Percentiles rank a stretch among this genome's conserved stretches.
These are phyloP conservation scores for Trachemys scripta DNA, from an alignment of 2,113 vertebrate genomes.

Conservation along the genomic window DNA sequence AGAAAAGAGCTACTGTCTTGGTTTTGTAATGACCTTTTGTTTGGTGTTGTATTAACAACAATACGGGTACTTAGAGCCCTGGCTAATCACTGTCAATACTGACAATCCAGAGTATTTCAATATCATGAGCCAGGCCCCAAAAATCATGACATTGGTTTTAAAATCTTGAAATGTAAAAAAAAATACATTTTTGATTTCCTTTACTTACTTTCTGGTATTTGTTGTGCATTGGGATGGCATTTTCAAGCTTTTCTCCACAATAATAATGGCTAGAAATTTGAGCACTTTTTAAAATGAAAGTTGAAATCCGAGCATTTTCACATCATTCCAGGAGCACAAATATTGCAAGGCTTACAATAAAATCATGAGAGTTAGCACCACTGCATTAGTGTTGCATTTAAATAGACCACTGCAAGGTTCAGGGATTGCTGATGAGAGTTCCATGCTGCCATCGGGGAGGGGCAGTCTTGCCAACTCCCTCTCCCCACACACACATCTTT, in stretches of 20 bases:
- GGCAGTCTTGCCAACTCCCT: not conserved
- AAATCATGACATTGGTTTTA: not conserved
- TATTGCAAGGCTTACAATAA: not conserved
- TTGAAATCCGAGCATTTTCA: not conserved
- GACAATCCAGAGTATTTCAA: not conserved
- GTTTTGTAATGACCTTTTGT: not conserved
- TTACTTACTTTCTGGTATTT: slow-evolving; percentile 3
- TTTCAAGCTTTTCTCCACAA: not conserved
- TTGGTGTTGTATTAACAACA: not conserved
- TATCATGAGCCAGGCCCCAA: not conserved
- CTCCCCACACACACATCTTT: not conserved
- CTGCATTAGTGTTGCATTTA: not conserved
- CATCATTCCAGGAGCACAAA: not conserved
- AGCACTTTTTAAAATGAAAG: not conserved
- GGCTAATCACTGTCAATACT: not conserved
- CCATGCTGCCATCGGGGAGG: not conserved
- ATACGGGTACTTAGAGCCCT: not conserved
- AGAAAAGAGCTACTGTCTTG: not conserved
- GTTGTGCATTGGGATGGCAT: not conserved
- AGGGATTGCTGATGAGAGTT: not conserved
- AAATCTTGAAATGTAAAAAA: not conserved
- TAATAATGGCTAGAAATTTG: not conserved
- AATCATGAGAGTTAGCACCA: not conserved
- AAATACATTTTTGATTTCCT: not conserved
- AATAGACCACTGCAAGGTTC: not conserved